Base-by-base conservation (phyloP, 1,140 invertebrate genomes). In the Pristionchus pacificus region DNA sequence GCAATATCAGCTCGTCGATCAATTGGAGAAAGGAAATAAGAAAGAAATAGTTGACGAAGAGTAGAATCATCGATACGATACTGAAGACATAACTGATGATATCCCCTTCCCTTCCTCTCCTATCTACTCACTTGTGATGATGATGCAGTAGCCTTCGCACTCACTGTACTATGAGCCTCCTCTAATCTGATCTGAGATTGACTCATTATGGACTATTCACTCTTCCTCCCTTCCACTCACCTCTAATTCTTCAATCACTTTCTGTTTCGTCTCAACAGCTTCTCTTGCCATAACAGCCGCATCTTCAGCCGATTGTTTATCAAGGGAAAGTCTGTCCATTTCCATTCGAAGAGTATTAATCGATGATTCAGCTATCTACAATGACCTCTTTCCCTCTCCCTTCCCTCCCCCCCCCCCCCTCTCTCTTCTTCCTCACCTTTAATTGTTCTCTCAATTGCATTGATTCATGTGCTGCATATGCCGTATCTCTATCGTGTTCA, bases 1-100 rank as follows among this genome's bases (percentile, higher is more conserved):
- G 75, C 75, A 1, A 76, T 72, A 38, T 76, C 75, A 3, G 70
- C n/a, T 31, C 60, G 49, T 61, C 75, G 70, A 29, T 77, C 62
- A 2, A 57, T n/a, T 6, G 71, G 33, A 30, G 75, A 70, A 0
- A 59, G 15, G 68, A 76, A 76, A 60, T 76, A 76, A 24, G 29
- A 65, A 15, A 76, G 55, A 57, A 76, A 75, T 15, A 76, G 65
- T 15, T 75, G 62, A 1, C 75, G 61, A 13, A 76, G 60, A 0
- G 68, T 70, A 0, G 58, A 29, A 31, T 76, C 72, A 64, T 76
- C 75, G 38, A 75, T 74, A 14, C 67, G 61, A 55, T 75, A 72
- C 14, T 30, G 6, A 49, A 49, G 6, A 49, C 19, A 49, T 49
- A 49, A 49, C 38, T 10, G 19, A 10, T 10, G 38, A 49, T 49